Conservation (phyloP, 2,888 invertebrate species). For the Callyntrura guangdongensis region DNA sequence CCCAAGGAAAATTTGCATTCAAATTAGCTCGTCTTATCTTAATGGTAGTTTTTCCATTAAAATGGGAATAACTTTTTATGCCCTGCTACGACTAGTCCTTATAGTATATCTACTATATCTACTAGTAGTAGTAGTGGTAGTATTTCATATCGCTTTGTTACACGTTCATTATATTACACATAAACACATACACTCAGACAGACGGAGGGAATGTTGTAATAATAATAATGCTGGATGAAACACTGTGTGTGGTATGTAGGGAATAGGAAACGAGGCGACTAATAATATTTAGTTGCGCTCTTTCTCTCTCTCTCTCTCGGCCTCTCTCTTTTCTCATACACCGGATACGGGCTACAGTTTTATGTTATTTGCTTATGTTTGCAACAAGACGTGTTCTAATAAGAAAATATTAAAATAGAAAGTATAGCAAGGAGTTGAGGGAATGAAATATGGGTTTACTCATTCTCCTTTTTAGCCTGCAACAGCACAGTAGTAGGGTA, state of each 20-base stretch:
- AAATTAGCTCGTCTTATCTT: conserved; percentile 78
- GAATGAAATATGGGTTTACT: conserved; percentile 14
- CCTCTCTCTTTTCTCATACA: no score
- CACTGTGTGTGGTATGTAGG: conserved; percentile 42
- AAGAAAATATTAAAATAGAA: conserved; percentile 55
- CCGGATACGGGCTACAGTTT: background rate
- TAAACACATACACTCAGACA: background rate
- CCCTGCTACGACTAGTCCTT: background rate
- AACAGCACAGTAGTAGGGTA: background rate
- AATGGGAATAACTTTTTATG: conserved; percentile 78
- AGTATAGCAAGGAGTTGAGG: conserved; percentile 40
- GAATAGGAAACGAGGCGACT: background rate
- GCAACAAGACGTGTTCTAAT: conserved; percentile 37
- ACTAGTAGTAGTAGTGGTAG: background rate
- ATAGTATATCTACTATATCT: background rate
- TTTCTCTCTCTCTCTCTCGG: no score
- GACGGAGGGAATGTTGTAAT: no score
- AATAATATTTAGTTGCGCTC: no score
- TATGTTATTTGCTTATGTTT: conserved; percentile 38
- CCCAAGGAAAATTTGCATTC: conserved; percentile 77
- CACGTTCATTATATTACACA: background rate
- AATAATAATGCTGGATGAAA: background rate
- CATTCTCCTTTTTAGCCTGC: background rate
- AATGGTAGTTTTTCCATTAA: conserved; percentile 77
- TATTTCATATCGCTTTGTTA: background rate